Percentiles rank a stretch among this genome's conserved stretches.
These are phyloP conservation scores for Aselliscus stoliczkanus DNA, from an alignment of 2,797 vertebrate species.

Conservation along the genomic window DNA sequence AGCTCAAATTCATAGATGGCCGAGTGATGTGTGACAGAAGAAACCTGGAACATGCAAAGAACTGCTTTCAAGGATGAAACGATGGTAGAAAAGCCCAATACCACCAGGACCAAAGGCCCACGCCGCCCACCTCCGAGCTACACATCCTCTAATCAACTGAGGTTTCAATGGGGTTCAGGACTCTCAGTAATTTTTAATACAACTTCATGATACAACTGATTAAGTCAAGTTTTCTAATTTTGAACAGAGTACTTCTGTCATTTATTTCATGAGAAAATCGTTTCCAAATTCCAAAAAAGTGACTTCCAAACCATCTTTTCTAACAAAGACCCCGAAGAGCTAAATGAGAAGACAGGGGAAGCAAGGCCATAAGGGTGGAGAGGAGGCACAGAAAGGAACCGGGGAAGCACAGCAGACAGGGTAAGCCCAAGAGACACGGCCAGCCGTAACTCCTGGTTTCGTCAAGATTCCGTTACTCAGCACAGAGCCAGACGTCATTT, in stretches of 20 bases:
- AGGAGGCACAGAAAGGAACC: slow-evolving; percentile 58
- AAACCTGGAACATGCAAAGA: background rate
- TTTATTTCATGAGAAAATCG: background rate
- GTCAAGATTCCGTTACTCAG: slow-evolving; percentile 40
- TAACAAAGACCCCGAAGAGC: background rate
- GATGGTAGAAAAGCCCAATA: background rate
- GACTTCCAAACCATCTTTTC: background rate
- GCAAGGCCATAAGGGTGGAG: background rate
- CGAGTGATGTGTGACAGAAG: background rate
- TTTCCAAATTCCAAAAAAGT: background rate
- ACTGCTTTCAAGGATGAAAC: background rate
- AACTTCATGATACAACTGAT: background rate
- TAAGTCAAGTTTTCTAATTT: background rate
- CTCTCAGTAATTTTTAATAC: background rate
- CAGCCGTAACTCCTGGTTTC: slow-evolving; percentile 65
- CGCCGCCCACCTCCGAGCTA: background rate
- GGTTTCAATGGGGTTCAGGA: background rate
- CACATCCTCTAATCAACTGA: background rate
- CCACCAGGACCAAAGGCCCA: background rate
- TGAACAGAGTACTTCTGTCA: background rate
- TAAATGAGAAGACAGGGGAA: background rate
- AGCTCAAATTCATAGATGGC: background rate
- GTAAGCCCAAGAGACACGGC: slow-evolving; percentile 71
- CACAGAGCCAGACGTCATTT: slow-evolving; percentile 78
- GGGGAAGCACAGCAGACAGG: background rate